Conservation (phyloP, 2,797 vertebrate species). For the Hydrolagus colliei region DNA sequence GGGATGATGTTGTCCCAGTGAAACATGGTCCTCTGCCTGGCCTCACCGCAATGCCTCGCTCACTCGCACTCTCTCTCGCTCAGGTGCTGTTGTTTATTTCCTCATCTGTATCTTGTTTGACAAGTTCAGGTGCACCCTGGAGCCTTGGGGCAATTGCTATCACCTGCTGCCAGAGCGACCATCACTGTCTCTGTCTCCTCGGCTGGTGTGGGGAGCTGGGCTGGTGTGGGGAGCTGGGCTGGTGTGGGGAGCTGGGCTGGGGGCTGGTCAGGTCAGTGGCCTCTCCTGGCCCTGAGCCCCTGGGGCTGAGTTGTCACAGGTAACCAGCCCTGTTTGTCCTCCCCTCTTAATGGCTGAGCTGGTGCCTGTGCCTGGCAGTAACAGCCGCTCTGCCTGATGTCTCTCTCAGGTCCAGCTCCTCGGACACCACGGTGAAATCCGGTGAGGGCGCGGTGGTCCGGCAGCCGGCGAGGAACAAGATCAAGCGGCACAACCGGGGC, state of each 20-base stretch:
- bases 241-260: background rate
- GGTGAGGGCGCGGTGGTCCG: slow-evolving; percentile 49
- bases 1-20: too few relatives aligned
- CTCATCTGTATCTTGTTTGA: slow-evolving; percentile 10
- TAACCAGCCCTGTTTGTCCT: background rate
- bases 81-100: background rate
- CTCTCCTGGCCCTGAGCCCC: too few relatives aligned
- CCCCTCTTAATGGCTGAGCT: too few relatives aligned
- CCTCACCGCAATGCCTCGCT: too few relatives aligned
- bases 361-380: background rate
- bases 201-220: background rate
- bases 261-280: background rate
- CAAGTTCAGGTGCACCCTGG: background rate
- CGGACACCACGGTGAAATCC: slow-evolving; percentile 47
- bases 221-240: background rate
- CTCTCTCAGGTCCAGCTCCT: slow-evolving; percentile 54
- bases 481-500: slow-evolving; percentile 59
- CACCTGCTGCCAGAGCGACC: too few relatives aligned
- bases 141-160: too few relatives aligned
- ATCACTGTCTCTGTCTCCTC: background rate
- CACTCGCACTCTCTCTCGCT: too few relatives aligned
- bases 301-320: too few relatives aligned
- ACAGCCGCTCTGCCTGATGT: background rate
- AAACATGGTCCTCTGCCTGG: too few relatives aligned
- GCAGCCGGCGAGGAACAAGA: slow-evolving; percentile 56